Evolutionary conservation across 2,888 invertebrate species (phyloP), one percentile per base, ranked within the genome.

Genomic region (Chrysodeixis includens): DNA sequence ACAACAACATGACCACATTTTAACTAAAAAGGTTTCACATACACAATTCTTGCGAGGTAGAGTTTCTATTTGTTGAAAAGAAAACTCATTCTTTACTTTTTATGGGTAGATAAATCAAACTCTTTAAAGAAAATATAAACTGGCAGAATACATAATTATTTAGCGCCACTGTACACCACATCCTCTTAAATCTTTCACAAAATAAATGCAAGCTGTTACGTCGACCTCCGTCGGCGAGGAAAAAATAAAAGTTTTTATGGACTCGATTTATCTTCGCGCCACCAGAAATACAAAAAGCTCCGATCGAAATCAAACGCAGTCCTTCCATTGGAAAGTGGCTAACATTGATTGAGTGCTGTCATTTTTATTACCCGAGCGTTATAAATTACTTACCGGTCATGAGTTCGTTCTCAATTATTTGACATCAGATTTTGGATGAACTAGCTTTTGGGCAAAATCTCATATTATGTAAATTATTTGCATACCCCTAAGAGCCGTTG

Each of bases 151-250:
- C 53, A 52, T 64, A 77, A 71, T 78, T 68, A 78, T 74, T 71
- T 61, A 66, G 46, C 51, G n/a, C 22, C 10, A 52, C 63, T 69
- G 66, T 65, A 62, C 22, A 69, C 76, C 73, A 77, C 73, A 76
- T 74, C 71, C 79, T 77, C 80, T 79, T 86, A 86, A 83, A 86
- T 87, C 85, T 85, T 83, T 86, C 77, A 79, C 83, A 82, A 87
- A 88, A 90, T 88, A 90, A 90, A 90, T 88, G 88, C 88, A 88
- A 87, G 88, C 86, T 87, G 87, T 89, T 89, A 88, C 87, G 76
- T 67, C 73, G 76, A 81, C 81, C 78, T 80, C 78, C 67, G 76
- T 73, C 55, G 32, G 53, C 71, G 67, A 72, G 72, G 78, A 80
- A 83, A 83, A 71, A 87, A 86, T 86, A 90, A 89, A 90, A 89